Percentiles rank a stretch among this genome's conserved stretches.
phyloP scores from a whole-genome alignment of 2,888 invertebrate species.

The Tetrapedia diversipes region DNA sequence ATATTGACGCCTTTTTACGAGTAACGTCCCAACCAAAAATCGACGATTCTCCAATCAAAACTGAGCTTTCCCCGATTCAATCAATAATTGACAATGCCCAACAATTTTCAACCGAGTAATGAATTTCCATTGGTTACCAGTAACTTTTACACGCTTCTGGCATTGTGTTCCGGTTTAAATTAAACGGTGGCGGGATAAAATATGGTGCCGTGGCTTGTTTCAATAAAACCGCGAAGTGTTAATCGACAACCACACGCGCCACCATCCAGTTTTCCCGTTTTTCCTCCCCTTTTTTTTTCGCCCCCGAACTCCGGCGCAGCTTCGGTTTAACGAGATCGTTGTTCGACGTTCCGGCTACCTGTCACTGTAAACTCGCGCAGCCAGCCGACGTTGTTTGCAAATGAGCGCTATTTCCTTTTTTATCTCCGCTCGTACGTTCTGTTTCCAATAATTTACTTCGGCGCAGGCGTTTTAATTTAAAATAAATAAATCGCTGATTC shows the following conservation, averaged over 20 bases:
- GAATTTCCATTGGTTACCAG: background rate
- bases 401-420: background rate
- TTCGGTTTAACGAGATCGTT: slow-evolving; percentile 14
- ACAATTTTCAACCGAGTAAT: background rate
- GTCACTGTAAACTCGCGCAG: slow-evolving; percentile 6
- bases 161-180: slow-evolving; percentile 1
- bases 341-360: background rate
- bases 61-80: background rate
- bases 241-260: slow-evolving; percentile 10
- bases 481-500: background rate
- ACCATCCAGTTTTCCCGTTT: background rate
- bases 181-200: background rate
- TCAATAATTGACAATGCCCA: background rate
- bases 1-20: too few relatives aligned
- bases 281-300: background rate
- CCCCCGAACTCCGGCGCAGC: background rate
- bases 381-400: slow-evolving; percentile 1
- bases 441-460: background rate
- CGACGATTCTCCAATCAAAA: background rate
- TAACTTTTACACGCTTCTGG: background rate
- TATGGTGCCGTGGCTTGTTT: background rate
- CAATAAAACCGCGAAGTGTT: slow-evolving; percentile 27
- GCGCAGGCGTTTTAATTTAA: background rate
- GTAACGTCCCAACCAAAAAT: too few relatives aligned
- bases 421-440: background rate